Evolutionary conservation across 1,140 invertebrate species (phyloP), one percentile per base, ranked within the genome.

Genomic region (Ephestia elutella): DNA sequence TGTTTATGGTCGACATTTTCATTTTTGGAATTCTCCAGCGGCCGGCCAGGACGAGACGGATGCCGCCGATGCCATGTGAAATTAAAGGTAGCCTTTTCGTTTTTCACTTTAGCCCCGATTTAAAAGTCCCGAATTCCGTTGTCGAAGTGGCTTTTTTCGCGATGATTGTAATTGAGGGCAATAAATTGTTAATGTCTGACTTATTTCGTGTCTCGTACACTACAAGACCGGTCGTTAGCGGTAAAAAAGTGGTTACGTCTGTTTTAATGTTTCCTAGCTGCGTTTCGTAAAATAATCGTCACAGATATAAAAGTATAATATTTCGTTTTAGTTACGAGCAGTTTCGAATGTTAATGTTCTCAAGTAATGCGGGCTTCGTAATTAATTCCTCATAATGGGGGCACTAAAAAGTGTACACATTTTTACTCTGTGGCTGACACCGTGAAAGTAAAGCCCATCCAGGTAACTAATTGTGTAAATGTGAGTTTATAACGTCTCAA

Each of bases 1-100:
- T 86, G 85, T 88, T 88, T 88, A 88, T 86, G 79, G 86, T 72
- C 75, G 73, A 78, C 80, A 86, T 86, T 88, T 86, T 88, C 77
- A 82, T 85, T 80, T 86, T 86, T 86, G 61, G 78, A 84, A 86
- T 88, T 83, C 80, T 66, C 57, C 60, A 48, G 28, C 35, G 49
- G 62, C 30, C 56, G 48, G 59, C 32, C 28, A 60, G 48, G 54
- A 53, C 54, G 57, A 58, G 68, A 64, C 61, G 76, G 75, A 82
- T 86, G 67, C 81, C 75, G 63, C 65, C 75, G 73, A 79, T 80
- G 73, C 79, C 71, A 77, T 77, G 78, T 78, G 80, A 80, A 87
- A 86, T 85, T 84, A 85, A 86, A 75, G 67, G 58, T 54, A 73
- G 59, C 68, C 59, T 65, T 50, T 61, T 74, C 65, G 66, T 88